phyloP scores from a whole-genome alignment of 2,113 vertebrate genomes.

The Strix uralensis region DNA sequence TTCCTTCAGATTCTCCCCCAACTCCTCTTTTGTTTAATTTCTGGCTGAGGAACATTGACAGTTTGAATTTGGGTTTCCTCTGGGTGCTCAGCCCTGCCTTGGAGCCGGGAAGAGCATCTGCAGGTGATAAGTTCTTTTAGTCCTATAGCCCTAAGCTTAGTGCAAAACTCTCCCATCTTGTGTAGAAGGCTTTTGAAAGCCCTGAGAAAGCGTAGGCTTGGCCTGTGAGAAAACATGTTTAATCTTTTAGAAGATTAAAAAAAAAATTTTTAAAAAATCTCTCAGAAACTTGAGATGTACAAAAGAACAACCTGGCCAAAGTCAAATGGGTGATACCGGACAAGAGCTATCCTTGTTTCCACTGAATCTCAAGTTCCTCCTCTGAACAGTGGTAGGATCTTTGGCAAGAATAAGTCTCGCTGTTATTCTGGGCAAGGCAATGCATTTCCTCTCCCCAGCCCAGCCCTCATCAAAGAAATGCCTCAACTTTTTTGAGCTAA shows the following conservation, averaged over 20 bases:
- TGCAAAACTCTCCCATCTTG: fast-evolving
- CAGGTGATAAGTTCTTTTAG: background rate
- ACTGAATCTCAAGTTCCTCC: background rate
- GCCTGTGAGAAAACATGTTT: background rate
- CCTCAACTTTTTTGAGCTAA: constrained; percentile 41
- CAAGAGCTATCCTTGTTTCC: background rate
- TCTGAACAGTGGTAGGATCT: background rate
- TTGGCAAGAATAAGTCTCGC: background rate
- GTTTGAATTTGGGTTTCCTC: background rate
- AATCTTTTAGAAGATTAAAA: background rate
- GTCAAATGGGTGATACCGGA: background rate
- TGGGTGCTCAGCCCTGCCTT: background rate
- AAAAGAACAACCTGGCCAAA: background rate
- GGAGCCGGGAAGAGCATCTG: background rate
- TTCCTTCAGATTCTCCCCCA: background rate
- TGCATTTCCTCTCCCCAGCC: background rate
- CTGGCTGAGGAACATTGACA: background rate
- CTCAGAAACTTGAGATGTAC: background rate
- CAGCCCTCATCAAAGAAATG: constrained; percentile 19
- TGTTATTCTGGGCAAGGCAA: constrained; percentile 43
- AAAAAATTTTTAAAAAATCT: background rate
- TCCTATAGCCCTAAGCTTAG: background rate
- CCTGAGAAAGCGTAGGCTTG: background rate
- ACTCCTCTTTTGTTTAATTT: background rate
- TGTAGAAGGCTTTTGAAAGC: background rate